Base-by-base conservation (phyloP, 2,888 invertebrate genomes). In the Drosophila imparisetae region DNA sequence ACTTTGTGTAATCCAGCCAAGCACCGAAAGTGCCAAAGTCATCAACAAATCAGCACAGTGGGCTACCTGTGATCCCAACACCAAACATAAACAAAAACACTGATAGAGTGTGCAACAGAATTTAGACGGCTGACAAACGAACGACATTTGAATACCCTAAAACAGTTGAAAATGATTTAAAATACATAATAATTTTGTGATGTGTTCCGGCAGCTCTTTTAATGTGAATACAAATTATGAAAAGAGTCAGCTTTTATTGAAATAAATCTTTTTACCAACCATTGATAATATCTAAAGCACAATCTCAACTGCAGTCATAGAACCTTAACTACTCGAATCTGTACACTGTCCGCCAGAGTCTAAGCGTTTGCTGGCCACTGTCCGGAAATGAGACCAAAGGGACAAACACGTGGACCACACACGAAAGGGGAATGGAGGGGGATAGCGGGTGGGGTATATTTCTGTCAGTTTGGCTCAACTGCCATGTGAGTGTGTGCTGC, bases 41-140 rank as follows among this genome's bases (percentile, higher is more conserved):
- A 85, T 90, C 73, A 88, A 72, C 86, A 80, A 89, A 84, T 88
- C 86, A 70, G 75, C 86, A 69, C 74, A 72, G 63, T 71, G 60
- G 40, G 64, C 63, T 42, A 59, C 67, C 64, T 61, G 36, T 55
- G 27, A 52, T 40, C 49, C 55, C 55, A 61, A 79, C 62, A 54
- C 77, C 67, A 72, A 85, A 72, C 77, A 82, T 80, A 74, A 85
- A 88, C 86, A 85, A 79, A 85, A 73, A 62, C 69, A 78, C 36
- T 36, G 11, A 49, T 5, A 21, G 18, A 13, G 11, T 49, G 11
- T 18, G 27, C 6, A 29, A 13, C 7, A 36, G 11, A 50, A 24
- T 4, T 45, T 45, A 15, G 15, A 24, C 4, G 15, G 15, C 45
- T 15, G 24, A 15, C 24, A 15, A 45, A 8, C 2, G 15, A 45